Evolutionary conservation across 2,113 vertebrate genomes (phyloP), one percentile per base, ranked within the genome.

Genomic region (Rana temporaria): DNA sequence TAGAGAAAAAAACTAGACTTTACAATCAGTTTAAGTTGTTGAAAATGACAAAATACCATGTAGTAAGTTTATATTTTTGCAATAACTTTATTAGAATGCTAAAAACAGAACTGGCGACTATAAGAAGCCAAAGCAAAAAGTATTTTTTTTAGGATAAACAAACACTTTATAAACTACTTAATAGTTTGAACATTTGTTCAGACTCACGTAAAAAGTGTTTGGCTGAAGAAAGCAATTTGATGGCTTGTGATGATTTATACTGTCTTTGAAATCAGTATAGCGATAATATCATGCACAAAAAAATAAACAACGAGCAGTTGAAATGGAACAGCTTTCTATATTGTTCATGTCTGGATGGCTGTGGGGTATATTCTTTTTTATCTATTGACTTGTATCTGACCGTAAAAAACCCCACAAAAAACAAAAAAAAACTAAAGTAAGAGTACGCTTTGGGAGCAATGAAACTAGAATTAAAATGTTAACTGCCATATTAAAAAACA

Each of bases 141-240:
- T 65, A 77, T 79, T 84, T 87, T 88, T 66, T 30, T 76, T 85
- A 90, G 91, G 89, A 91, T 91, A 93, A 90, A 91, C 75, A 87
- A 26, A 20, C 64, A 86, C 68, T 88, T 81, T 78, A 90, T 91
- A 92, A 92, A 88, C 57, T 86, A 88, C 76, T 83, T 85, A 87
- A 88, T 55, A 88, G 85, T 87, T 86, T 84, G 85, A 87, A 87
- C 91, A 91, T 91, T 90, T 93, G 90, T 87, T 91, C 89, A 86
- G 85, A 88, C 83, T 92, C 89, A 90, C 63, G 70, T 77, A 78
- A 38, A 86, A 78, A 79, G 75, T 90, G 56, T 90, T 85, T 86
- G 88, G 90, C 89, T 88, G 84, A 87, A 15, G 76, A 81, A 70
- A 89, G 78, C 70, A 85, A 62, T 42, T 59, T 34, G 38, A 73